Base-by-base conservation (phyloP, 2,797 vertebrate genomes). In the Sebastes hubbsi region DNA sequence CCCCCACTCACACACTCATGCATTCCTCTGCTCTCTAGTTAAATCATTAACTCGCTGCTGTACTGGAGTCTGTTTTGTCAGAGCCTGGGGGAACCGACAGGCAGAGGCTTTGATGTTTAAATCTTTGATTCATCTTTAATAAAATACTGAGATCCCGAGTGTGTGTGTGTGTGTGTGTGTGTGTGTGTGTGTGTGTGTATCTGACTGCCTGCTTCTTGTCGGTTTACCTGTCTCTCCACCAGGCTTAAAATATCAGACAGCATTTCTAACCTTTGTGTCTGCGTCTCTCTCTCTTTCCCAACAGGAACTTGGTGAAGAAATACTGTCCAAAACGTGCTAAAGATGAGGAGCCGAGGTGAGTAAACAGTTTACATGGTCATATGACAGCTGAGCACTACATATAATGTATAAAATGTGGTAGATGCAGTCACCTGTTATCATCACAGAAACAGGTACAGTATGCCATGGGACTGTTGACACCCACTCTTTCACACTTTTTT, bases 291-390 rank as follows among this genome's bases (percentile, higher is more conserved):
- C 22, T 77, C 60, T 81, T 46, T 14, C 70, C 38, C 11, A 12
- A 60, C 91, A 99, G 98, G 94, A 98, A 96, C 94, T 91, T 99
- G 94, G 98, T 99, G 73, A 99, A 99, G 95, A 99, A 99, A 91
- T 99, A 99, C 74, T 98, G 97, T 92, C 98, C 97, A 16, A 99
- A 99, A 82, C 98, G 98, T 78, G 94, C 97, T 77, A 99, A 99
- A 97, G 98, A 99, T 60, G 98, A 99, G 77, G 98, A 99, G 70
- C 98, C 98, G 34, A 97, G 98, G 98, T 99, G 96, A 93, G 94
- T 24, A 24, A 61, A 27, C 36, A 8, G 4, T 65, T 72, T 6
- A 38, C 65, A 27, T 56, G 34, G 22, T 69, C 63, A n/a, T 30
- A 18, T 71, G 46, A 78, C 56, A 69, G 18, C n/a, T 9, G 13